These are phyloP conservation scores for Serranus cabrilla DNA, from an alignment of 2,797 vertebrate genomes.

Conservation along the genomic window DNA sequence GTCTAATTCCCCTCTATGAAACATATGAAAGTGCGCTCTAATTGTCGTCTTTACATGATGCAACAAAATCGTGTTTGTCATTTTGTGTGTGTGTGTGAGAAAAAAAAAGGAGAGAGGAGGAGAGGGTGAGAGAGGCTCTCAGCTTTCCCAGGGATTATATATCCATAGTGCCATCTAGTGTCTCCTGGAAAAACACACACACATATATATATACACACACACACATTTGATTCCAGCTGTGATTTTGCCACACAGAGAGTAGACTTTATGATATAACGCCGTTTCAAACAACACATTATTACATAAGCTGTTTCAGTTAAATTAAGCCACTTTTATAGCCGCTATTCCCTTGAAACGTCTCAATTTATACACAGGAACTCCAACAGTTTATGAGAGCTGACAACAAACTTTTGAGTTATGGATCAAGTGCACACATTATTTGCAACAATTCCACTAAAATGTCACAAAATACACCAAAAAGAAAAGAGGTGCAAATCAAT, in stretches of 20 bases:
- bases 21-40: constrained; percentile 15
- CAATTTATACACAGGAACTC: neutral
- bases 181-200: constrained; percentile 46
- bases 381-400: neutral
- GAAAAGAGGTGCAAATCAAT: neutral
- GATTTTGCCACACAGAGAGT: neutral
- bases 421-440: neutral
- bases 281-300: neutral
- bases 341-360: neutral
- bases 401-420: neutral
- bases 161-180: constrained; percentile 90
- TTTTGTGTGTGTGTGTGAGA: constrained; percentile 2
- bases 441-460: neutral
- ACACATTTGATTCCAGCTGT: constrained; percentile 9
- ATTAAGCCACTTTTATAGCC: neutral
- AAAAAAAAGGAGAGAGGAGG: neutral
- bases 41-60: constrained; percentile 38
- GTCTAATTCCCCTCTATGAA: neutral
- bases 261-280: neutral
- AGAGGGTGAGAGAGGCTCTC: neutral
- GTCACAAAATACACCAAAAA: neutral
- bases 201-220: constrained; percentile 44
- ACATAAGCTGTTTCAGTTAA: neutral
- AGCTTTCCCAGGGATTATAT: constrained; percentile 58
- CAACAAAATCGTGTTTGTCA: constrained; percentile 26